These are phyloP conservation scores for Drusus annulatus DNA, from an alignment of 1,140 invertebrate species.

Conservation along the genomic window DNA sequence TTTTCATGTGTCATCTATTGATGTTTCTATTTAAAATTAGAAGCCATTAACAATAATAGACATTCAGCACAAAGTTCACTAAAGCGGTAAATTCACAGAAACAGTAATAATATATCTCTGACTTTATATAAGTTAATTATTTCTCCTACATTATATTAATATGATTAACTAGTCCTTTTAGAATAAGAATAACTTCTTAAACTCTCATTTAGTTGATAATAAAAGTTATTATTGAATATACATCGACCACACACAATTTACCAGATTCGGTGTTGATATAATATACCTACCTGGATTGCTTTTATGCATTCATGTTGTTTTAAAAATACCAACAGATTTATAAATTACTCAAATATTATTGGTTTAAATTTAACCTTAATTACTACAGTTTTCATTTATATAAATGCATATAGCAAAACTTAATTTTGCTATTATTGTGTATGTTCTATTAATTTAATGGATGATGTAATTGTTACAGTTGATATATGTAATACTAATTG, in stretches of 20 bases:
- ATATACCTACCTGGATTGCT: too few species aligned
- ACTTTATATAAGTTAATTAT: slow-evolving; percentile 5
- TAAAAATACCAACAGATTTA: too few species aligned
- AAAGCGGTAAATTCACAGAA: slow-evolving; percentile 26
- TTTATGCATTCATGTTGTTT: too few species aligned
- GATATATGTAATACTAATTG: too few species aligned
- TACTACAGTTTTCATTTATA: too few species aligned
- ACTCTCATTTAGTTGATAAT: neutral
- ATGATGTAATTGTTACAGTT: neutral
- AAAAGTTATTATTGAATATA: neutral
- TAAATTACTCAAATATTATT: too few species aligned
- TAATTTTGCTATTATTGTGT: neutral
- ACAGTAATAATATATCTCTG: slow-evolving; percentile 9
- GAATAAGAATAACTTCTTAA: slow-evolving; percentile 17
- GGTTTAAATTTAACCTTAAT: too few species aligned
- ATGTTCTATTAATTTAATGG: neutral
- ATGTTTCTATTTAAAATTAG: slow-evolving; percentile 34
- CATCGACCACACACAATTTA: neutral
- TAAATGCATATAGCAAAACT: neutral
- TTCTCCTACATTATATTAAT: slow-evolving; percentile 28
- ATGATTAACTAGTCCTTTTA: slow-evolving; percentile 37
- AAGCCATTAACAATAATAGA: slow-evolving; percentile 48
- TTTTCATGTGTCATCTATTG: slow-evolving; percentile 29
- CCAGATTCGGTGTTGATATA: too few species aligned
- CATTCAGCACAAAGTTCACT: slow-evolving; percentile 53